Base-by-base conservation (phyloP, 2,888 invertebrate genomes). In the Trachelus troglodyta region DNA sequence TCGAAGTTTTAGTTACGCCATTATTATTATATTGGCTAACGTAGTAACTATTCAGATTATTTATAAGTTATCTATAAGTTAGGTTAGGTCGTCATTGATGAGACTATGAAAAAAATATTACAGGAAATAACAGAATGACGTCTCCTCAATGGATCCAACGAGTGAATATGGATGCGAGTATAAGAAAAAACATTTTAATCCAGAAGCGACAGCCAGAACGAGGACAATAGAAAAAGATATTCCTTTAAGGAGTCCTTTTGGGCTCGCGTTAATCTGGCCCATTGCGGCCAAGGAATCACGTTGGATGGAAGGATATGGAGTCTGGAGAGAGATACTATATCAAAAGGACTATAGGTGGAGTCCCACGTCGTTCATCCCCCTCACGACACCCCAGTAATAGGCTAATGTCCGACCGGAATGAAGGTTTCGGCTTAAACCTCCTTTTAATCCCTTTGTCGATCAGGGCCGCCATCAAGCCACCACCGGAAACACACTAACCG, bases 391-490 rank as follows among this genome's bases (percentile, higher is more conserved):
- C 56, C 56, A 56, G 56, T 56, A 56, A 56, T 56, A 56, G 76
- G 76, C 78, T 76, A 78, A 78, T 78, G 78, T 75, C 78, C 35
- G 37, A 76, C 31, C 34, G 75, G 78, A 78, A 78, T 78, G 78
- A 78, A 78, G 71, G 73, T 76, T 73, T 78, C 76, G 73, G 78
- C 78, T 76, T 78, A 78, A 78, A 78, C 75, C 76, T 76, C 40
- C 76, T 75, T 75, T 78, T 78, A 78, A 78, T 78, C 78, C 78
- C 78, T 78, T 78, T 78, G 78, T 78, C 73, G 76, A 75, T 56
- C 68, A 75, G 71, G 37, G 74, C 35, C 40, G 76, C 75, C 78
- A 71, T 56, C 56, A 56, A 75, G 76, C 76, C 76, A 71, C 75
- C 77, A 78, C 78, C 78, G 78, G 78, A 78, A 78, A 78, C 75